phyloP scores from a whole-genome alignment of 2,113 vertebrate species.

The Chlorodrepanis virens region DNA sequence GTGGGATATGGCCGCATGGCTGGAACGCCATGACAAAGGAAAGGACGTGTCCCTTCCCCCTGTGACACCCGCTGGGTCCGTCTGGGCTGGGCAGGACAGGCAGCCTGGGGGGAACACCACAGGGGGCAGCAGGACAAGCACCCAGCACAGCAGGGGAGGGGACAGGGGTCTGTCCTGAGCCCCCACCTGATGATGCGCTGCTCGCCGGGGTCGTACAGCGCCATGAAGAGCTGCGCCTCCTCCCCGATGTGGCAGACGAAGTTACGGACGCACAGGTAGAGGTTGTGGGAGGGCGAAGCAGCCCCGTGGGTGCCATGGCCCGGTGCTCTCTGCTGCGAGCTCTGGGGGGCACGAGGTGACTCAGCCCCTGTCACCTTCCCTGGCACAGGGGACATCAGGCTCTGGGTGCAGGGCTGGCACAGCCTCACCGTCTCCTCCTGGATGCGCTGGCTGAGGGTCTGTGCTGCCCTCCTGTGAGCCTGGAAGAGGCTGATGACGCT shows the following conservation, averaged over 20 bases:
- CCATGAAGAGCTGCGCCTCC: constrained; percentile 67
- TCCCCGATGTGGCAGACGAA: constrained; percentile 66
- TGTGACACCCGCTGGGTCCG: rapidly evolving
- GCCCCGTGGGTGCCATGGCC: background rate
- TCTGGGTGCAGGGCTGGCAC: rapidly evolving
- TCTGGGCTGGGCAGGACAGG: background rate
- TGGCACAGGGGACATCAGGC: background rate
- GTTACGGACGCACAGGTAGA: constrained; percentile 63
- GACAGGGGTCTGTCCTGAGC: rapidly evolving
- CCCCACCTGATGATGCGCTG: constrained; percentile 56
- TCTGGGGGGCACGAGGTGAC: background rate
- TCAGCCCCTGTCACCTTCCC: background rate
- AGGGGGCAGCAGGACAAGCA: background rate
- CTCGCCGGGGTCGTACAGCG: constrained; percentile 47
- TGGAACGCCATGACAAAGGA: rapidly evolving
- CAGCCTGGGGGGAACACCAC: rapidly evolving
- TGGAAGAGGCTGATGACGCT: constrained; percentile 66
- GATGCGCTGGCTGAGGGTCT: constrained; percentile 16
- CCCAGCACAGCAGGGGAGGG: rapidly evolving
- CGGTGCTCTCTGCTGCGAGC: background rate
- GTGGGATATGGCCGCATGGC: rapidly evolving
- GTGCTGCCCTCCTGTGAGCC: background rate
- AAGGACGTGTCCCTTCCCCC: background rate
- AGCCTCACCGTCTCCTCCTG: constrained; percentile 56
- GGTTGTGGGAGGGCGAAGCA: constrained; percentile 11